Evolutionary conservation across 2,113 vertebrate species (phyloP), one percentile per base, ranked within the genome.

Genomic region (Bothrops jararaca): DNA sequence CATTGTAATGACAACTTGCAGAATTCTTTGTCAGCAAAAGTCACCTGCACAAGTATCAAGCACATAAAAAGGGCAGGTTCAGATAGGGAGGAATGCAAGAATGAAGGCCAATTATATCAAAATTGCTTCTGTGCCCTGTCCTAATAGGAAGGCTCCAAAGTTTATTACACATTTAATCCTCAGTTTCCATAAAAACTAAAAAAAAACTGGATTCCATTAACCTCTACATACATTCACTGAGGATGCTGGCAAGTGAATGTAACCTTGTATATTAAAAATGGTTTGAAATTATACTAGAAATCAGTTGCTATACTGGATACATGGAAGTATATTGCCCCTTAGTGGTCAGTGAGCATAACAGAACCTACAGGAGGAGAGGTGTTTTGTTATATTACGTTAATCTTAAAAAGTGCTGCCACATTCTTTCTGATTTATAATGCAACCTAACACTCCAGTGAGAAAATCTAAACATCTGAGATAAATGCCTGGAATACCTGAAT

Each of bases 271-370:
- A 1, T 0, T 34, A 3, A 58, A 92, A 42, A 2, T 56, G 23
- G 53, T 7, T 54, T 74, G 91, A 15, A 23, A 8, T 0, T 85
- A 93, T 74, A 18, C 12, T 39, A 64, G 69, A 13, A 88, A 42
- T 15, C 58, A 0, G 20, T 3, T 23, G 42, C 89, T 64, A 48
- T 8, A 52, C 53, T 92, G 93, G 96, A 42, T 1, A 7, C 57
- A 95, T 48, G 52, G 93, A 95, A 7, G 93, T 96, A 91, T n/a
- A 95, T 92, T 97, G 97, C 96, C 98, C 97, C 95, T 97, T 98
- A 95, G 96, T 95, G 98, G 85, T 91, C 4, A 29, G 3, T 80
- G 10, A 8, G 48, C 3, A 85, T 92, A 93, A 9, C 60, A 91
- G 94, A 92, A 92, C 11, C 34, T 80, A 34, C 3, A 80, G 34